A percentile compares a stretch with the other conserved stretches of the same genome.
phyloP scores from a whole-genome alignment of 2,113 vertebrate species.

The Orthonyx spaldingii region DNA sequence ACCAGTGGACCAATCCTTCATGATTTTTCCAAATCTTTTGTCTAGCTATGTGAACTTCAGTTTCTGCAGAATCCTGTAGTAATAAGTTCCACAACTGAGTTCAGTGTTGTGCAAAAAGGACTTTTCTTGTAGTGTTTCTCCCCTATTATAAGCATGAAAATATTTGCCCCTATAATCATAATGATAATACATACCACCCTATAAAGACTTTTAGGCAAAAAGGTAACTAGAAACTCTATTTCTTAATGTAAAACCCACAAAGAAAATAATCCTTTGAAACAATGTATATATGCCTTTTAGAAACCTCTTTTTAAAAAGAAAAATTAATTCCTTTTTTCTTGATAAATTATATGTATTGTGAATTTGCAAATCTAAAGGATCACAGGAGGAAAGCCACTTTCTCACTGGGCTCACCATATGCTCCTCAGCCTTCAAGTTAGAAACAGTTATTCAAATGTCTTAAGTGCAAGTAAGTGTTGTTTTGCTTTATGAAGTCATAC shows the following conservation, averaged over 20 bases:
- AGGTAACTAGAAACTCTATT: not conserved
- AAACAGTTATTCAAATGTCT: not conserved
- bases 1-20: not conserved
- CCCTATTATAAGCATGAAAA: not conserved
- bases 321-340: not conserved
- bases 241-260: not conserved
- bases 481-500: not conserved
- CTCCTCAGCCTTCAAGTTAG: not conserved
- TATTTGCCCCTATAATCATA: not conserved
- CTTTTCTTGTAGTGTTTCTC: not conserved
- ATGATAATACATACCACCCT: not conserved
- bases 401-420: not conserved
- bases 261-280: not conserved
- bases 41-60: not conserved
- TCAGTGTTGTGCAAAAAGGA: not conserved
- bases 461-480: not conserved
- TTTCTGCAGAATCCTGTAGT: not conserved
- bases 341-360: not conserved
- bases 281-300: not conserved
- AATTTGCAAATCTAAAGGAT: not conserved
- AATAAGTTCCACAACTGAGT: not conserved
- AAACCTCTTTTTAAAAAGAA: not conserved
- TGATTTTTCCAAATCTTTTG: not conserved
- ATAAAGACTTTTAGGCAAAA: not conserved
- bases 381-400: not conserved